phyloP scores from a whole-genome alignment of 2,113 vertebrate genomes.

The Archilochus colubris region DNA sequence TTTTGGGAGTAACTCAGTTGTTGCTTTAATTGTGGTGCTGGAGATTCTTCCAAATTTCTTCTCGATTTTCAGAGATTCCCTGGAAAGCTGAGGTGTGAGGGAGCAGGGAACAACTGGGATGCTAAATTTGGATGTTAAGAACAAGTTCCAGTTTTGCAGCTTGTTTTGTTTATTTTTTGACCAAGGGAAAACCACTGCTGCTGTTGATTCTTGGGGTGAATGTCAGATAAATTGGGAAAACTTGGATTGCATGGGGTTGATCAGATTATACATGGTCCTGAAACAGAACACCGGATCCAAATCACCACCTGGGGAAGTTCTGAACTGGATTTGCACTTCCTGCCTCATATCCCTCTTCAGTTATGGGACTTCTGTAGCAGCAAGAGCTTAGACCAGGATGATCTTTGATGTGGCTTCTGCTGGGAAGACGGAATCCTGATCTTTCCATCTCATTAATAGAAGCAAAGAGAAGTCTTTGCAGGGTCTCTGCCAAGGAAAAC shows the following conservation, averaged over 20 bases:
- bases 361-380: constrained; percentile 47
- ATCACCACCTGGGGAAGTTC: constrained; percentile 39
- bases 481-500: not conserved
- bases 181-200: not conserved
- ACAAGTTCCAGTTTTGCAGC: not conserved
- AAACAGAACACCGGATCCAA: constrained; percentile 50
- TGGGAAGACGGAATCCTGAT: constrained; percentile 36
- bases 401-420: constrained; percentile 34
- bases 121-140: not conserved
- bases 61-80: not conserved
- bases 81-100: not conserved
- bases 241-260: constrained; percentile 34
- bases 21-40: not conserved
- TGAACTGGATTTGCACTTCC: constrained; percentile 63
- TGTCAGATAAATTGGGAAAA: not conserved
- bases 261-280: constrained; percentile 32
- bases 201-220: not conserved
- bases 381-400: constrained; percentile 32
- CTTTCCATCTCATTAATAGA: constrained; percentile 40
- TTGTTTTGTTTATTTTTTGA: not conserved
- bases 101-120: not conserved
- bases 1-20: not conserved
- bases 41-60: not conserved
- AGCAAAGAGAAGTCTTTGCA: constrained; percentile 46
- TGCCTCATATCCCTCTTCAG: constrained; percentile 59